Base-by-base conservation (phyloP, 2,888 invertebrate species). In the Folsomia manolachei region DNA sequence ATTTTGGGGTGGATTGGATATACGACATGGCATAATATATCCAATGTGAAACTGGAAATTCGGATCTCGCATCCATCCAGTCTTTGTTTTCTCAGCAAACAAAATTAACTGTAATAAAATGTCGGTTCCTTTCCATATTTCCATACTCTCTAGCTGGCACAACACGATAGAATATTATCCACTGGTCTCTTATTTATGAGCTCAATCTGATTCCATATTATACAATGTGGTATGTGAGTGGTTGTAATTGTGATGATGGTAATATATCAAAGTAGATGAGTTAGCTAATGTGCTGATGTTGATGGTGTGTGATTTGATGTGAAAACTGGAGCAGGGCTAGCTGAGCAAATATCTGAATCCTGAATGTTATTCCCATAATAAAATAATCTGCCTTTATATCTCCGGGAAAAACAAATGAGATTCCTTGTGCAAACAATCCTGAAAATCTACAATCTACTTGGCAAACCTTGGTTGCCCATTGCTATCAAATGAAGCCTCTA, bases 41-140 rank as follows among this genome's bases (percentile, higher is more conserved):
- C 56, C 4, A 56, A 18, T 56, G 21, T 19, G 18, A 56, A 56
- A 56, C 39, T n/a, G n/a, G n/a, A n/a, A n/a, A 51, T 56, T 56
- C 19, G 56, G 56, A 56, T 56, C 56, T 39, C 39, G 39, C 39
- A 39, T 39, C 39, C 39, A 39, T 39, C 69, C 39, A 39, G 39
- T 60, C 70, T 85, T 85, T 88, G 88, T 88, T 88, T 88, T 88
- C 86, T 88, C 86, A 88, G 86, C 87, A 88, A 88, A 88, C 88
- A 88, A 87, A 86, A 87, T 86, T 86, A 84, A 85, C 85, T 85
- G 86, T 85, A 85, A 87, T 88, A 72, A 72, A 71, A 72, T 75
- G 75, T 71, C 51, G 56, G 68, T 64, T n/a, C 51, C 66, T 66
- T 19, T 18, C 21, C n/a, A n/a, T n/a, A n/a, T n/a, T n/a, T n/a